Evolutionary conservation across 23 tunicate species (phyloP).

Genomic region (Clavelina lepadiformis): DNA sequence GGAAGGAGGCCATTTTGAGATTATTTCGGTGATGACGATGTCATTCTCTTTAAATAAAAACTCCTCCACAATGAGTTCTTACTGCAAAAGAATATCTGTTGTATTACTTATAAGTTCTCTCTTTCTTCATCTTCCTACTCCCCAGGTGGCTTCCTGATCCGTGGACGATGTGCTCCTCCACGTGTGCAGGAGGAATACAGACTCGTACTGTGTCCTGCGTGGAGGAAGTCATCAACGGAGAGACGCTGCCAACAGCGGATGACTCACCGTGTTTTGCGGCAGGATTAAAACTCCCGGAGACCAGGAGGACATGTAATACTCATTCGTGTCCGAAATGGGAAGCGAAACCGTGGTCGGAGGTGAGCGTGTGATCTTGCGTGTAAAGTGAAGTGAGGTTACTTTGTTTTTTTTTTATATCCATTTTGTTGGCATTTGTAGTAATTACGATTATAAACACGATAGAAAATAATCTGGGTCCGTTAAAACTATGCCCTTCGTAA

Average conservation of each 20-base stretch:
- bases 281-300: constrained; percentile 15
- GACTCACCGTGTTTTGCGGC: constrained; percentile 15
- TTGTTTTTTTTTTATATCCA: too few species aligned
- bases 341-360: constrained; percentile 42
- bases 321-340: constrained; percentile 57
- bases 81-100: too few species aligned
- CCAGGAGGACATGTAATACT: constrained; percentile 28
- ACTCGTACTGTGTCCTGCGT: constrained; percentile 43
- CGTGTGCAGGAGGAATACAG: constrained; percentile 56
- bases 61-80: too few species aligned
- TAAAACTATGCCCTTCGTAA: too few species aligned
- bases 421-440: too few species aligned
- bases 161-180: constrained; percentile 57
- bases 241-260: neutral
- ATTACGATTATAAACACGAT: too few species aligned
- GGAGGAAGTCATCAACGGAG: constrained; percentile 23
- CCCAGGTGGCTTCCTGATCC: constrained; percentile 45
- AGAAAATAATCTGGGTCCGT: too few species aligned
- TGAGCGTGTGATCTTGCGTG: constrained; percentile 22
- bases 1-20: too few species aligned
- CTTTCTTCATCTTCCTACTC: neutral
- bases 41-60: too few species aligned
- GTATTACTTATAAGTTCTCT: too few species aligned
- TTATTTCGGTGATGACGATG: too few species aligned
- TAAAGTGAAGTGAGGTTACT: too few species aligned